These are phyloP conservation scores for Prionailurus bengalensis DNA, from an alignment of 2,113 vertebrate genomes.

Conservation along the genomic window DNA sequence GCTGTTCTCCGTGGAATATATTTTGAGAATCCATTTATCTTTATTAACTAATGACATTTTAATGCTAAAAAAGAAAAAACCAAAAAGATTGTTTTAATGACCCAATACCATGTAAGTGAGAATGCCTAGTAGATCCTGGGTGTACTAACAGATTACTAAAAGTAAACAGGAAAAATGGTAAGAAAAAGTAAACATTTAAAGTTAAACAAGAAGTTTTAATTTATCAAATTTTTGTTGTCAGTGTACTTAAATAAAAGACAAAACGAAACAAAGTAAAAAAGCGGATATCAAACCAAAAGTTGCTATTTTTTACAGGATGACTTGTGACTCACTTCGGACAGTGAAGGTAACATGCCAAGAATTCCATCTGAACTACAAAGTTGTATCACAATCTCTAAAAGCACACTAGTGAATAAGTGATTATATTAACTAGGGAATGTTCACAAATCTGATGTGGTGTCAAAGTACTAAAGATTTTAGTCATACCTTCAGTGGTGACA, in stretches of 20 bases:
- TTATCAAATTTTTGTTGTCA: not conserved
- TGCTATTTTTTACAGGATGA: not conserved
- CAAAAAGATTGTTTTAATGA: not conserved
- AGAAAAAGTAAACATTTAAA: not conserved
- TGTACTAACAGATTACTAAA: not conserved
- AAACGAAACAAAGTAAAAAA: not conserved
- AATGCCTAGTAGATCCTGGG: not conserved
- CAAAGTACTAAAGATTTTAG: not conserved
- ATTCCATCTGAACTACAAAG: not conserved
- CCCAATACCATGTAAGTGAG: not conserved
- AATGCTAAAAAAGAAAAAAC: not conserved
- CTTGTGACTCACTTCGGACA: not conserved
- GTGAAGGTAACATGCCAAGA: not conserved
- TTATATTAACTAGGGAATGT: not conserved
- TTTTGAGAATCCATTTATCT: not conserved
- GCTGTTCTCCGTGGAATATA: not conserved
- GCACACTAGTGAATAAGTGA: not conserved
- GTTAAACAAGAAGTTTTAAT: not conserved
- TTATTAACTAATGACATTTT: not conserved
- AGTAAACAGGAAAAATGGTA: not conserved
- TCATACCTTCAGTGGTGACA: not conserved
- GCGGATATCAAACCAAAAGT: not conserved
- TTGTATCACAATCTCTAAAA: not conserved
- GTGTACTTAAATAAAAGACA: not conserved
- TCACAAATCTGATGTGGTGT: not conserved